A percentile compares a stretch with the other conserved stretches of the same genome.
phyloP scores from a whole-genome alignment of 23 tunicate genomes.

The Clavelina lepadiformis region DNA sequence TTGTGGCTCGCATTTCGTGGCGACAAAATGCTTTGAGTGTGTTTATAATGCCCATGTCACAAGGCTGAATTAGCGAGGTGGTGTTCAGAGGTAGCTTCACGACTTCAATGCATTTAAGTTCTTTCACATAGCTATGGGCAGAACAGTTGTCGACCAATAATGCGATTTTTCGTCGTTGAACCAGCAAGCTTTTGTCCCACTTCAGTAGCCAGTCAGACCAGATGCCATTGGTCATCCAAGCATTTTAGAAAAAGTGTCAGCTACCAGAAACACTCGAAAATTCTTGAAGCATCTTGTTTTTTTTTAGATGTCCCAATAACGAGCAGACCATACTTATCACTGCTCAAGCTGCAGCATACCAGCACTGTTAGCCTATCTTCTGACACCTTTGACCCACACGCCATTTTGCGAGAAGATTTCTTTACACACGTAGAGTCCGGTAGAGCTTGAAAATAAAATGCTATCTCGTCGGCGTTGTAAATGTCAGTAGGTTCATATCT shows the following conservation, averaged over 20 bases:
- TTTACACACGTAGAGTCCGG: constrained; percentile 9
- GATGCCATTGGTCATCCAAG: constrained; percentile 7
- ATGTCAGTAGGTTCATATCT: constrained; percentile 10
- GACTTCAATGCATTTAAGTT: constrained; percentile 19
- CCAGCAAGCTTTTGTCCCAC: constrained; percentile 6
- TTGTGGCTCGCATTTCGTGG: constrained; percentile 16
- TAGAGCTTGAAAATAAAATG: constrained; percentile 13
- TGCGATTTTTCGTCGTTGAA: constrained; percentile 19
- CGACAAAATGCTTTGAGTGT: constrained; percentile 14
- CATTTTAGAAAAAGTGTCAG: constrained; percentile 6
- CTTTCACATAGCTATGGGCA: constrained; percentile 15
- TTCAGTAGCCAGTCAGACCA: constrained; percentile 13
- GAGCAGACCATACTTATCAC: constrained; percentile 6
- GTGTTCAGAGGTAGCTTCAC: constrained; percentile 19
- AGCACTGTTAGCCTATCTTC: constrained; percentile 20
- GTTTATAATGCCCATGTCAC: constrained; percentile 16
- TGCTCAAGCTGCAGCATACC: constrained; percentile 17
- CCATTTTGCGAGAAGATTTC: constrained; percentile 12
- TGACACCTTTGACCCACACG: constrained; percentile 7
- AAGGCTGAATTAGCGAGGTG: constrained; percentile 25
- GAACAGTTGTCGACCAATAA: constrained; percentile 7
- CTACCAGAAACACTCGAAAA: constrained; percentile 6
- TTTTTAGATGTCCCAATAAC: constrained; percentile 14
- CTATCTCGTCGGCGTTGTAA: constrained; percentile 11
- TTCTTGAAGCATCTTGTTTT: constrained; percentile 11